Percentiles rank a stretch among this genome's conserved stretches.
Conservation (phyloP, 2,888 invertebrate species). For the Lycaena phlaeas region DNA sequence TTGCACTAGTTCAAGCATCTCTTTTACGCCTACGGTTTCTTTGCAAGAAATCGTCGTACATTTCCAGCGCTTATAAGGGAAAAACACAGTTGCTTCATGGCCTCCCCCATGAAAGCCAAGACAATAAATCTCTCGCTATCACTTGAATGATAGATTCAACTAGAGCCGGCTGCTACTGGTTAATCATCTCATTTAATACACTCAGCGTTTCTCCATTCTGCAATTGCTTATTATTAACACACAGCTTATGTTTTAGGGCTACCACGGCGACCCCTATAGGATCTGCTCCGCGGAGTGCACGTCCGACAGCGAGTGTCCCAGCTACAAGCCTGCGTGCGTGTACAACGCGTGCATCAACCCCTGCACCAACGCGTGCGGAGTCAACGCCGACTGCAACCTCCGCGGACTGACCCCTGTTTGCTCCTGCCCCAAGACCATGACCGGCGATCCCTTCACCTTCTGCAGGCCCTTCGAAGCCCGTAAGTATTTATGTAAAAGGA, state of each 20-base stretch:
- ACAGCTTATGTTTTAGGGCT: constrained; percentile 73
- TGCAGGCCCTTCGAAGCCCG: constrained; percentile 87
- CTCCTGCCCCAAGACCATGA: constrained; percentile 89
- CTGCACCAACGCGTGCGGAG: constrained; percentile 85
- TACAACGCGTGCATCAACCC: constrained; percentile 88
- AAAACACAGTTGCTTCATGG: no score
- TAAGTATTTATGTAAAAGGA: constrained; percentile 65
- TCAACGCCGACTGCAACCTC: constrained; percentile 84
- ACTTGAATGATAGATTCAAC: no score
- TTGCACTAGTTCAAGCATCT: no score
- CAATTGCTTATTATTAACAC: no score
- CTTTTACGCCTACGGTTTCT: no score
- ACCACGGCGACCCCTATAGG: constrained; percentile 83
- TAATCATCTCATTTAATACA: no score
- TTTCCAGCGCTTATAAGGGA: no score
- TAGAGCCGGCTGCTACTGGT: no score
- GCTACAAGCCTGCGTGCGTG: constrained; percentile 83
- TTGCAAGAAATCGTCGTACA: no score
- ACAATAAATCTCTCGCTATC: no score
- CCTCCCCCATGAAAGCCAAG: no score
- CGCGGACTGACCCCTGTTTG: constrained; percentile 87
- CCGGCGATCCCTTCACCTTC: constrained; percentile 87
- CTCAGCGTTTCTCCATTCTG: no score
- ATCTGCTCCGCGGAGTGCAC: constrained; percentile 88
- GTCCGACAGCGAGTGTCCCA: constrained; percentile 84